phyloP scores from a whole-genome alignment of 2,797 vertebrate genomes.

The Danio kyathit region DNA sequence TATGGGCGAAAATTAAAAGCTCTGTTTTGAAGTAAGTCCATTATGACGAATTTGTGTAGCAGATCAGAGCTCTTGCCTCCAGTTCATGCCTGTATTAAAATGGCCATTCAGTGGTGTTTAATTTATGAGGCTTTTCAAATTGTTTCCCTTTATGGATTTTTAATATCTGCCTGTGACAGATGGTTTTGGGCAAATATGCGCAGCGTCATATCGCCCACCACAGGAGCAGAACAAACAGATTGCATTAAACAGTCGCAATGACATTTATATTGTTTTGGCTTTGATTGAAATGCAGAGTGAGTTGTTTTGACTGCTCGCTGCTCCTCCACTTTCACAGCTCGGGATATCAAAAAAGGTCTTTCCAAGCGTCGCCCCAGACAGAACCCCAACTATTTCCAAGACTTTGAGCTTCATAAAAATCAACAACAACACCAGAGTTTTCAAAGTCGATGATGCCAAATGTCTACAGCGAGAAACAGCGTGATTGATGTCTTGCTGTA shows the following conservation, averaged over 20 bases:
- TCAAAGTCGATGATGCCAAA: background rate
- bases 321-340: slow-evolving; percentile 31
- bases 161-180: slow-evolving; percentile 65
- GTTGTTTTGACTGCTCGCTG: slow-evolving; percentile 42
- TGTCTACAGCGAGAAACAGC: background rate
- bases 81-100: slow-evolving; percentile 53
- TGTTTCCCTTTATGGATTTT: slow-evolving; percentile 60
- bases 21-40: slow-evolving; percentile 21
- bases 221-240: slow-evolving; percentile 56
- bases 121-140: slow-evolving; percentile 57
- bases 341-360: slow-evolving; percentile 36
- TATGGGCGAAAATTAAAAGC: slow-evolving; percentile 34
- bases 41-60: slow-evolving; percentile 35
- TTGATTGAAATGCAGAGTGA: slow-evolving; percentile 54
- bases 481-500: slow-evolving; percentile 24
- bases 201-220: slow-evolving; percentile 46
- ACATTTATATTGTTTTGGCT: slow-evolving; percentile 64
- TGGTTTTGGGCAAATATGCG: slow-evolving; percentile 60
- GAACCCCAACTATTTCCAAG: slow-evolving; percentile 13
- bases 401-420: background rate
- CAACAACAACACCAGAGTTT: background rate
- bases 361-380: slow-evolving; percentile 13
- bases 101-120: slow-evolving; percentile 34
- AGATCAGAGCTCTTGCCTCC: slow-evolving; percentile 45
- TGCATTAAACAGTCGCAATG: slow-evolving; percentile 61